Evolutionary conservation across 2,113 vertebrate genomes (phyloP).

Genomic region (Connochaetes taurinus): DNA sequence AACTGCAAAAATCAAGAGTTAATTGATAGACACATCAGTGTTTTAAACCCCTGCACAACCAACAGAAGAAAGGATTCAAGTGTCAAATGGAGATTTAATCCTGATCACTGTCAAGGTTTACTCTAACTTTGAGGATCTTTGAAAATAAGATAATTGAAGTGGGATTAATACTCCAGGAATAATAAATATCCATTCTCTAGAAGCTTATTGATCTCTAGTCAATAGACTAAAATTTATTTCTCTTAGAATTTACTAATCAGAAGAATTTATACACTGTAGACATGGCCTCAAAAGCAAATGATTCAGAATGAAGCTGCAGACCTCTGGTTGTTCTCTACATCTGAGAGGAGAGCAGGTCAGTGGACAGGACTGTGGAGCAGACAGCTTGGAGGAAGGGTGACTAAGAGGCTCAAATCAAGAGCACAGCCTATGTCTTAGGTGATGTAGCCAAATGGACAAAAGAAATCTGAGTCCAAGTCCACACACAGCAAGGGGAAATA

Average conservation of each 20-base stretch:
- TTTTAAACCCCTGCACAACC: background rate
- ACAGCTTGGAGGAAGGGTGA: background rate
- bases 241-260: background rate
- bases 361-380: background rate
- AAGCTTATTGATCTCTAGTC: background rate
- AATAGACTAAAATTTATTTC: background rate
- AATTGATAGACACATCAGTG: background rate
- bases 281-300: background rate
- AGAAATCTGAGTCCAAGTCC: background rate
- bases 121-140: slow-evolving; percentile 8
- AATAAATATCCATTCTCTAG: background rate
- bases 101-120: background rate
- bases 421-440: background rate
- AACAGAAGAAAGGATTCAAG: background rate
- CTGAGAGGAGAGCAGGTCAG: background rate
- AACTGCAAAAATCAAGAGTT: background rate
- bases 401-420: background rate
- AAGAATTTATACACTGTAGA: background rate
- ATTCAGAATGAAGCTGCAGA: background rate
- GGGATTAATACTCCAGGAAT: background rate
- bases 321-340: background rate
- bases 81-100: background rate
- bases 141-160: background rate
- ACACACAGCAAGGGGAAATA: background rate
- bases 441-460: background rate